Evolutionary conservation across 2,888 invertebrate species (phyloP), one percentile per base, ranked within the genome.

Genomic region (Polydrusus cervinus): DNA sequence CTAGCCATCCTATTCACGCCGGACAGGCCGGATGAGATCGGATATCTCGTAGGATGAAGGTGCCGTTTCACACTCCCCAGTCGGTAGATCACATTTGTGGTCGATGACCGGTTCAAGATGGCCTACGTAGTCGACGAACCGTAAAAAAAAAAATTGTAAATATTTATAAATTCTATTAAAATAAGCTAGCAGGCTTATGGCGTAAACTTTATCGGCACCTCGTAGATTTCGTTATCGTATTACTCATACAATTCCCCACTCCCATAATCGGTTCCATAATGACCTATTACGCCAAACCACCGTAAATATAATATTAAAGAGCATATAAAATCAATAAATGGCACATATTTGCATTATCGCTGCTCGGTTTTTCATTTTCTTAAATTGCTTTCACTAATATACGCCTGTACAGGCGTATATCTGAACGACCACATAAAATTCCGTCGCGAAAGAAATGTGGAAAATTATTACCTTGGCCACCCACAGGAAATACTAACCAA

Each of bases 291-390:
- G 25, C n/a, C 47, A 25, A 45, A 57, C 13, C 16, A n/a, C 34
- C 49, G 34, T 64, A 71, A 71, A 71, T 71, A 53, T 49, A 13
- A 38, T 55, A 71, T 71, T 70, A 71, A 71, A 71, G 64, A 64
- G 51, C 71, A 57, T 71, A 53, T 64, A 71, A 62, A 70, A 71
- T 71, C 64, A 64, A 64, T 71, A 62, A 64, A 53, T 38, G 61
- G 70, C 55, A 57, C 47, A 45, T 60, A 68, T 68, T 60, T 45
- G 49, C 71, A 53, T 53, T 71, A 71, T 71, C 71, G 70, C 57
- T 13, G 70, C 57, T 18, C 16, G 16, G 61, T 14, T 62, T 62
- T 71, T 66, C 51, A 66, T 66, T 66, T 66, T 66, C 66, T 66
- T 53, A 51, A 71, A 71, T 71, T 64, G 61, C 71, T 53, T 45